Conservation (phyloP, 2,797 vertebrate genomes). For the Pempheris klunzingeri region DNA sequence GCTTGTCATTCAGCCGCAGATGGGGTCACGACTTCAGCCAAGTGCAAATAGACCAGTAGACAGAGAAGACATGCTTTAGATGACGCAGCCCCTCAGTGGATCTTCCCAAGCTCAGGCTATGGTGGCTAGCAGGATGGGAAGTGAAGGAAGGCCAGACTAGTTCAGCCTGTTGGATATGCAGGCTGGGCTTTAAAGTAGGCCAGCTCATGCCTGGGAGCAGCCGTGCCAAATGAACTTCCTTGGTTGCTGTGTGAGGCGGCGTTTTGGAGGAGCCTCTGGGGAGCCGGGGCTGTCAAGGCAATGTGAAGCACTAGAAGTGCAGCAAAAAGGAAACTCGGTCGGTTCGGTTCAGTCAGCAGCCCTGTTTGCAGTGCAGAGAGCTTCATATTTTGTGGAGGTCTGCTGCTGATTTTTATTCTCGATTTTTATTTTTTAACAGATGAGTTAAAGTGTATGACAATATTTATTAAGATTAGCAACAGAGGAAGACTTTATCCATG, state of each 20-base stretch:
- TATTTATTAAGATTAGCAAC: not conserved
- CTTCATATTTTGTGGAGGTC: not conserved
- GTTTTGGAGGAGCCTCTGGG: constrained; percentile 68
- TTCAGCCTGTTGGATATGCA: constrained; percentile 69
- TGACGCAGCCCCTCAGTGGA: constrained; percentile 23
- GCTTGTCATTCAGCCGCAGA: constrained; percentile 49
- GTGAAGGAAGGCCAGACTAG: constrained; percentile 56
- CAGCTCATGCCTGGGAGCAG: constrained; percentile 79
- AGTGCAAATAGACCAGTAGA: constrained; percentile 44
- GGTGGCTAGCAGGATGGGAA: constrained; percentile 28
- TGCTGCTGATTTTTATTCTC: not conserved
- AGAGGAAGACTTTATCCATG: not conserved
- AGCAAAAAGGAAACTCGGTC: constrained; percentile 27
- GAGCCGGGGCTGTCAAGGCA: constrained; percentile 63
- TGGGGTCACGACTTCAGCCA: constrained; percentile 51
- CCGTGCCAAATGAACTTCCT: constrained; percentile 76
- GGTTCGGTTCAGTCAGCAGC: constrained; percentile 10
- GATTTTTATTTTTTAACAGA: not conserved
- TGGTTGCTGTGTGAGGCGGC: constrained; percentile 58
- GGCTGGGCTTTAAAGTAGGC: constrained; percentile 79
- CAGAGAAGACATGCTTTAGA: constrained; percentile 25
- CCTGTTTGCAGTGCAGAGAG: not conserved
- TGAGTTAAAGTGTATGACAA: not conserved
- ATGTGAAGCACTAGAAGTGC: constrained; percentile 43
- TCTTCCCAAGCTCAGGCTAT: constrained; percentile 27